A percentile compares a stretch with the other conserved stretches of the same genome.
Conservation (phyloP, 2,888 invertebrate genomes). For the Philereme transversata region DNA sequence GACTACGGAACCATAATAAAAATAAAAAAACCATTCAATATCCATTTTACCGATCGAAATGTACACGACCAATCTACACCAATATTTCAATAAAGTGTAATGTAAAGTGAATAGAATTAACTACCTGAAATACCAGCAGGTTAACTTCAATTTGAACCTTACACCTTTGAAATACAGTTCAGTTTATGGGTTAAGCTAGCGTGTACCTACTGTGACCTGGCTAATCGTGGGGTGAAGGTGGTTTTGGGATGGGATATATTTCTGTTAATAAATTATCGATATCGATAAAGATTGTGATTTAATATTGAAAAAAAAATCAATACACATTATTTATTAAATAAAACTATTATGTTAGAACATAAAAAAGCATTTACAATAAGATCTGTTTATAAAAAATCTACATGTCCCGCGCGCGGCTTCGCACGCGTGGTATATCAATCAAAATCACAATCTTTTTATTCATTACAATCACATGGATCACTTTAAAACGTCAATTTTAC, state of each 20-base stretch:
- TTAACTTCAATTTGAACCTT: slow-evolving; percentile 31
- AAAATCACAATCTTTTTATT: too few relatives aligned
- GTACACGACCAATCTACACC: slow-evolving; percentile 11
- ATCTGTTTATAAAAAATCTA: too few relatives aligned
- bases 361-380: too few relatives aligned
- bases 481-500: too few relatives aligned
- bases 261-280: slow-evolving; percentile 2
- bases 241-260: slow-evolving; percentile 50
- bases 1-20: background rate
- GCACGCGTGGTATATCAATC: too few relatives aligned
- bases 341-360: too few relatives aligned
- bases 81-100: slow-evolving; percentile 20
- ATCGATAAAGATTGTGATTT: slow-evolving; percentile 6
- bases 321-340: too few relatives aligned
- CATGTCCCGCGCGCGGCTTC: too few relatives aligned
- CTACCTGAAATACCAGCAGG: slow-evolving; percentile 1
- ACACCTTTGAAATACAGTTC: slow-evolving; percentile 37
- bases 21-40: slow-evolving; percentile 4
- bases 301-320: too few relatives aligned
- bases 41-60: background rate
- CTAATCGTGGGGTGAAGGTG: slow-evolving; percentile 67
- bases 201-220: slow-evolving; percentile 65
- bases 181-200: slow-evolving; percentile 69
- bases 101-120: slow-evolving; percentile 14
- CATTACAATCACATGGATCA: too few relatives aligned